Conservation (phyloP, 1,140 invertebrate species). For the Oreohelix idahoensis region DNA sequence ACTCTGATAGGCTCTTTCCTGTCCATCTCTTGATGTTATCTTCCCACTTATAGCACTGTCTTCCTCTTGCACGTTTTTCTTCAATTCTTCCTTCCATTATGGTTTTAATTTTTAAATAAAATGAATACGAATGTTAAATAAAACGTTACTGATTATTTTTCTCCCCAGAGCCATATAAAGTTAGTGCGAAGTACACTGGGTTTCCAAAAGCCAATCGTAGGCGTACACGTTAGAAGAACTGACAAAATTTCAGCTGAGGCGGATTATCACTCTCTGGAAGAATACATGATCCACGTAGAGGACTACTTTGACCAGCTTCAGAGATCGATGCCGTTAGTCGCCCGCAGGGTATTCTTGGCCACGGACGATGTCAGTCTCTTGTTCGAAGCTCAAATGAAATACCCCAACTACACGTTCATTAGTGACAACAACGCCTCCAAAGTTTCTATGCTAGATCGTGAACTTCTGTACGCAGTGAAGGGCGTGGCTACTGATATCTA, state of each 20-base stretch:
- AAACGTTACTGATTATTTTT: no score
- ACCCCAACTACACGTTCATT: slow-evolving; percentile 88
- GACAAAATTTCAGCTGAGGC: slow-evolving; percentile 99
- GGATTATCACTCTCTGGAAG: slow-evolving; percentile 93
- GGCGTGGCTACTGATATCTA: slow-evolving; percentile 94
- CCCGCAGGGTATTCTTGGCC: slow-evolving; percentile 87
- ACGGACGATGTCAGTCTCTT: slow-evolving; percentile 84
- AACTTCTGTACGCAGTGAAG: slow-evolving; percentile 88
- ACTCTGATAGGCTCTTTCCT: no score
- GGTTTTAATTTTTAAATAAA: no score
- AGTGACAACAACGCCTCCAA: slow-evolving; percentile 89
- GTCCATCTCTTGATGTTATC: no score
- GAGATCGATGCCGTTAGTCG: slow-evolving; percentile 77
- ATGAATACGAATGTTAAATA: no score
- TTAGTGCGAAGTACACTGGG: slow-evolving; percentile 83
- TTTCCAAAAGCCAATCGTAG: slow-evolving; percentile 91
- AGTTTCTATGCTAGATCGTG: slow-evolving; percentile 89
- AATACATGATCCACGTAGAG: slow-evolving; percentile 96
- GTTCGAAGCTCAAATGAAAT: slow-evolving; percentile 78
- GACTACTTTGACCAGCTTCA: slow-evolving; percentile 86
- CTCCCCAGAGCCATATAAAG: slow-evolving; percentile 79
- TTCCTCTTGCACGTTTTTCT: no score
- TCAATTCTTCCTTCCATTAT: no score
- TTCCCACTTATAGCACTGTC: no score
- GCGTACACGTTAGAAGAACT: slow-evolving; percentile 94